These are phyloP conservation scores for Ailuropoda melanoleuca DNA, from an alignment of 2,113 vertebrate genomes.

Conservation along the genomic window DNA sequence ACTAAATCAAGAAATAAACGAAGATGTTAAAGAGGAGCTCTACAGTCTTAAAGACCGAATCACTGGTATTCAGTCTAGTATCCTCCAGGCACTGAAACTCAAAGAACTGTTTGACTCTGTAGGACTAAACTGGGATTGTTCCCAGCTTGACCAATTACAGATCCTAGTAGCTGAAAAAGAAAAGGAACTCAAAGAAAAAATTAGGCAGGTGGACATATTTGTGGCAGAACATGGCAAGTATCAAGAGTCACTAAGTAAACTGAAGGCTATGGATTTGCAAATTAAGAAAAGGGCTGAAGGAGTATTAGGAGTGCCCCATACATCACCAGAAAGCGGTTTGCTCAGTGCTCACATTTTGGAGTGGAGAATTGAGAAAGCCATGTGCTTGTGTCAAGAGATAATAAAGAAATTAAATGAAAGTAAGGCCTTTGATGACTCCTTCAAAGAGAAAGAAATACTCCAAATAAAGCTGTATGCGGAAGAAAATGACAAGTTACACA, in stretches of 20 bases:
- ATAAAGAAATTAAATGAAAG: slow-evolving; percentile 83
- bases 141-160: slow-evolving; percentile 77
- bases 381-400: slow-evolving; percentile 81
- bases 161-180: slow-evolving; percentile 73
- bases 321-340: slow-evolving; percentile 78
- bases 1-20: slow-evolving; percentile 25
- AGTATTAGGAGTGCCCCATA: slow-evolving; percentile 67
- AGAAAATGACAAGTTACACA: slow-evolving; percentile 77
- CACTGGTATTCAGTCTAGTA: slow-evolving; percentile 62
- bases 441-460: slow-evolving; percentile 84
- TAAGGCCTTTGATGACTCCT: slow-evolving; percentile 81
- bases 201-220: slow-evolving; percentile 78
- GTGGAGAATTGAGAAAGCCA: slow-evolving; percentile 84
- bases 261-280: slow-evolving; percentile 83
- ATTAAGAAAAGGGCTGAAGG: slow-evolving; percentile 81
- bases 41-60: slow-evolving; percentile 67
- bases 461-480: slow-evolving; percentile 83
- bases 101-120: slow-evolving; percentile 80
- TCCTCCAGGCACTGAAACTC: slow-evolving; percentile 77
- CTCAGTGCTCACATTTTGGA: slow-evolving; percentile 83
- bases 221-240: slow-evolving; percentile 82
- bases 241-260: slow-evolving; percentile 82
- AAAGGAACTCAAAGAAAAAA: slow-evolving; percentile 83
- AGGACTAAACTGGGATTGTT: slow-evolving; percentile 82
- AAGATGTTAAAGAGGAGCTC: slow-evolving; percentile 66